Percentiles rank a stretch among this genome's conserved stretches.
phyloP scores from a whole-genome alignment of 2,888 invertebrate species.

The Drosophila emarginata region DNA sequence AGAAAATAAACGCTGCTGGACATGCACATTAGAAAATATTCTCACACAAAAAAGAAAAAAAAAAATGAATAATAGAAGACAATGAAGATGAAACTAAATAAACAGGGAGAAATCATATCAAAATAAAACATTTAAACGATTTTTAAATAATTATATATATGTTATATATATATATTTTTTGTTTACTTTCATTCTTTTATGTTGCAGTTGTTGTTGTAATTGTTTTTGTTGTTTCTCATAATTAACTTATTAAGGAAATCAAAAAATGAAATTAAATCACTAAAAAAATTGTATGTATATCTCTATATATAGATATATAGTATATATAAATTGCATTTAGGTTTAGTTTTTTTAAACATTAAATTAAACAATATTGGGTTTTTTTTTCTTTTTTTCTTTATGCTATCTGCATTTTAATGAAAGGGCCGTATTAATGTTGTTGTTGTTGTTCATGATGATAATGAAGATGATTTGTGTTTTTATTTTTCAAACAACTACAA shows the following conservation, averaged over 20 bases:
- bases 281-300: conserved; percentile 40
- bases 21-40: conserved; percentile 28
- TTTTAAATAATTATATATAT: conserved; percentile 60
- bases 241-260: conserved; percentile 70
- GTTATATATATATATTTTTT: conserved; percentile 60
- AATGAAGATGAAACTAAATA: conserved; percentile 38
- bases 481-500: too few species aligned
- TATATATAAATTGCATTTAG: conserved; percentile 46
- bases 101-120: conserved; percentile 46
- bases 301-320: conserved; percentile 31
- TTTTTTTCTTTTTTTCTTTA: background rate
- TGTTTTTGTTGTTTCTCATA: conserved; percentile 47
- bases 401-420: conserved; percentile 2
- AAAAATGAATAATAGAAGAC: conserved; percentile 26
- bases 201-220: conserved; percentile 22
- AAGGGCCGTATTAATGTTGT: background rate
- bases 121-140: conserved; percentile 58
- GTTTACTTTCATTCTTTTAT: conserved; percentile 23
- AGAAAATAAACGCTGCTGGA: conserved; percentile 8
- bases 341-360: background rate
- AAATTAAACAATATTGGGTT: conserved; percentile 4
- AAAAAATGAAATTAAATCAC: conserved; percentile 49
- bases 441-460: too few species aligned
- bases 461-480: too few species aligned
- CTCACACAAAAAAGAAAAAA: conserved; percentile 21